Conservation (phyloP, 1,140 invertebrate genomes). For the Scaptodrosophila lebanonensis region DNA sequence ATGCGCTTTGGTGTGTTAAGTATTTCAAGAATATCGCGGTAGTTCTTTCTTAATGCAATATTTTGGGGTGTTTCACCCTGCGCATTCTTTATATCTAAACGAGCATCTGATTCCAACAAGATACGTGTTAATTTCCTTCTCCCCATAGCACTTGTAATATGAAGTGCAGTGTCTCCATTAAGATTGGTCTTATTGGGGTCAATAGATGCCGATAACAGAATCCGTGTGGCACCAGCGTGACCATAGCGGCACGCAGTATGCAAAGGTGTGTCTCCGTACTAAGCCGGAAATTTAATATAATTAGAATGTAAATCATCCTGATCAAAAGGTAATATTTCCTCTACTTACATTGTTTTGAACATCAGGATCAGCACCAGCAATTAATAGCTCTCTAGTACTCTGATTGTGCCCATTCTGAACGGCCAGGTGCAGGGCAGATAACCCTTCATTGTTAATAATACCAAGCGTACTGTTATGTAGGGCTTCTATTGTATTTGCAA, state of each 20-base stretch:
- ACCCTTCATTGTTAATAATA: slow-evolving; percentile 90
- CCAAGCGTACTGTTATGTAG: slow-evolving; percentile 85
- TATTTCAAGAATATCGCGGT: slow-evolving; percentile 88
- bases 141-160: slow-evolving; percentile 96
- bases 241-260: slow-evolving; percentile 96
- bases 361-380: slow-evolving; percentile 91
- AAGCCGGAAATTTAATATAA: slow-evolving; percentile 41
- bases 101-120: slow-evolving; percentile 90
- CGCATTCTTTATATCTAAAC: slow-evolving; percentile 89
- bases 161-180: slow-evolving; percentile 95
- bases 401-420: slow-evolving; percentile 98
- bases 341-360: slow-evolving; percentile 91
- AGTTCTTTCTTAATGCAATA: slow-evolving; percentile 91
- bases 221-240: slow-evolving; percentile 96
- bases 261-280: slow-evolving; percentile 97
- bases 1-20: slow-evolving; percentile 80
- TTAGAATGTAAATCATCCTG: background rate
- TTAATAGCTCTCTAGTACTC: slow-evolving; percentile 90
- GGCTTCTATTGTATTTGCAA: slow-evolving; percentile 75
- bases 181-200: slow-evolving; percentile 94
- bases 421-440: slow-evolving; percentile 94
- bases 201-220: slow-evolving; percentile 93
- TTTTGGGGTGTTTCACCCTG: slow-evolving; percentile 94
- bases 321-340: background rate
- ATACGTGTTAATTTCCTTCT: slow-evolving; percentile 94